Conservation (phyloP, 35 echinoderm and acorn worm species). For the Antedon bifida region DNA sequence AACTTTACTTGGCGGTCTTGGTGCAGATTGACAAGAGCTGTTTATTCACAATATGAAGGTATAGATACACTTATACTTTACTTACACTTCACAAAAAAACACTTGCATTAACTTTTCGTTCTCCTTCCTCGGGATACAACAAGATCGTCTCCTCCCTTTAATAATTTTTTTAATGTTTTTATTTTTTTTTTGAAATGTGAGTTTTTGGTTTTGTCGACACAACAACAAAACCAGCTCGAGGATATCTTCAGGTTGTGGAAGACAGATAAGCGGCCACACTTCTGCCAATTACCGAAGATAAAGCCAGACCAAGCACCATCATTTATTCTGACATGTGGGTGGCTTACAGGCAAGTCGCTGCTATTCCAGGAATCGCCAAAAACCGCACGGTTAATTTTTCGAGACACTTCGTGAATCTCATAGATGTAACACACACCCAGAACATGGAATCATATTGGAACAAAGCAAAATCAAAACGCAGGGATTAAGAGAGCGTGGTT, state of each 20-base stretch:
- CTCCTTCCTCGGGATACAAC: too few relatives aligned
- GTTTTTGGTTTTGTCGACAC: slow-evolving; percentile 8
- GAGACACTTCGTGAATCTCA: slow-evolving; percentile 24
- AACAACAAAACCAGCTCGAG: neutral
- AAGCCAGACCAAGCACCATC: slow-evolving; percentile 6
- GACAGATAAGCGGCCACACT: slow-evolving; percentile 11
- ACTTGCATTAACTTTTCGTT: too few relatives aligned
- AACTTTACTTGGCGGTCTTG: slow-evolving; percentile 8
- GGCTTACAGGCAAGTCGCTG: neutral
- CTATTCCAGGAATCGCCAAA: neutral
- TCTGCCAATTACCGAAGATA: slow-evolving; percentile 15
- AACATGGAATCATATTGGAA: slow-evolving; percentile 26
- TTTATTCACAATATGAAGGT: slow-evolving; percentile 19
- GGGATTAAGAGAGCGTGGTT: slow-evolving; percentile 11
- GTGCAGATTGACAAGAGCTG: slow-evolving; percentile 24
- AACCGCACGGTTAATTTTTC: slow-evolving; percentile 25
- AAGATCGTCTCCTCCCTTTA: too few relatives aligned
- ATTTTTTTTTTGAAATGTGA: neutral
- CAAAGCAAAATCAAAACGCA: slow-evolving; percentile 8
- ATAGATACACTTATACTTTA: too few relatives aligned
- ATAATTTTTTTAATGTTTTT: too few relatives aligned
- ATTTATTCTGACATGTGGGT: slow-evolving; percentile 28
- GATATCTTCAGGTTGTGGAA: slow-evolving; percentile 16
- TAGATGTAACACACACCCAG: slow-evolving; percentile 10
- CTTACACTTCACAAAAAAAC: too few relatives aligned